Evolutionary conservation across 2,797 vertebrate species (phyloP).

Genomic region (Tapirus indicus): DNA sequence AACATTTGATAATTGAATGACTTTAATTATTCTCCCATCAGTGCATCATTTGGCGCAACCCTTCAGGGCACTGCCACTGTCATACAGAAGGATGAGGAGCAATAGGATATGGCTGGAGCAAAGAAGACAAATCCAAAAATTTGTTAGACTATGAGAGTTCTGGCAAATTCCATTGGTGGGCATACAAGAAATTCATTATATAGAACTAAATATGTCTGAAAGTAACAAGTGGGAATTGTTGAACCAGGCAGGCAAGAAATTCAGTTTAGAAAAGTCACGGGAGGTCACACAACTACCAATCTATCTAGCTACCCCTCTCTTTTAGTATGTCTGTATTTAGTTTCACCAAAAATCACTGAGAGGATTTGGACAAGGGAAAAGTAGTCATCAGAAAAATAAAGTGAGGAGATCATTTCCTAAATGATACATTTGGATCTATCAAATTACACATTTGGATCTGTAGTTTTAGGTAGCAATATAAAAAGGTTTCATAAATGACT

Average conservation of each 20-base stretch:
- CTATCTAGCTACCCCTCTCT: neutral
- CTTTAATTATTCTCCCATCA: neutral
- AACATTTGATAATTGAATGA: slow-evolving; percentile 49
- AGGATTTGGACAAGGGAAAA: neutral
- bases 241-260: neutral
- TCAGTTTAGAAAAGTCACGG: neutral
- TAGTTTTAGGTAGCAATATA: neutral
- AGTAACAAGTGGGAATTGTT: neutral
- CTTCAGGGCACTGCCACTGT: neutral
- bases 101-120: neutral
- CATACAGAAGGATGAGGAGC: neutral
- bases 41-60: neutral
- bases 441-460: neutral
- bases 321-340: neutral
- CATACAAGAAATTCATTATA: slow-evolving; percentile 54
- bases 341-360: neutral
- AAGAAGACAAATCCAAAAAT: slow-evolving; percentile 42
- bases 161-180: neutral
- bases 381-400: neutral
- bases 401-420: neutral
- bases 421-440: neutral
- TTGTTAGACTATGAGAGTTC: neutral
- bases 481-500: neutral
- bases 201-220: slow-evolving; percentile 55
- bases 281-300: neutral